phyloP scores from a whole-genome alignment of 2,888 invertebrate genomes.

The Lordiphosa fenestrarum region DNA sequence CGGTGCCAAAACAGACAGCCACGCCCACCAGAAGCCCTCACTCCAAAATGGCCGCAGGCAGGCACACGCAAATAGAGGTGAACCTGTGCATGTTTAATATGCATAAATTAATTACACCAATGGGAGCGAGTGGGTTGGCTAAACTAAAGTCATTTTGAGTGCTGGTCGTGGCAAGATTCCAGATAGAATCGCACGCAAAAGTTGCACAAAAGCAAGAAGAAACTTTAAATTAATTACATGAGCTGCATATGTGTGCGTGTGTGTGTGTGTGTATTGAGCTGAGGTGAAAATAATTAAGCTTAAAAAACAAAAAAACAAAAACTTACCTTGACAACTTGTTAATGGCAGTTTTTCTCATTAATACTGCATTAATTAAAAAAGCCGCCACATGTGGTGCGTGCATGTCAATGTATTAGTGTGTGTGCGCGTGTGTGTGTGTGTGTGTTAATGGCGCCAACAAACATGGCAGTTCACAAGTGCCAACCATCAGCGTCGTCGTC shows the following conservation, averaged over 20 bases:
- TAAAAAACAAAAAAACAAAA: constrained; percentile 30
- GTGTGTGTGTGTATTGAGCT: constrained; percentile 25
- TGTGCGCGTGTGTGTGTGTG: constrained; percentile 11
- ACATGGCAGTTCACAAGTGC: constrained; percentile 64
- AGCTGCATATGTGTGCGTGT: constrained; percentile 14
- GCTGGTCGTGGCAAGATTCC: constrained; percentile 42
- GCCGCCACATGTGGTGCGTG: constrained; percentile 35
- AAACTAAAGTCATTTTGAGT: constrained; percentile 58
- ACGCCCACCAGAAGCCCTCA: constrained; percentile 17
- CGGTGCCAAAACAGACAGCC: constrained; percentile 35
- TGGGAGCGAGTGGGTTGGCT: constrained; percentile 14
- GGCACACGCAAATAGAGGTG: constrained; percentile 35
- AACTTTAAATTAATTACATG: constrained; percentile 66
- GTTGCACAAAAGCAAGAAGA: constrained; percentile 19
- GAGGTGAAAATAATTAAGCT: constrained; percentile 63
- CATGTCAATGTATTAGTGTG: constrained; percentile 16
- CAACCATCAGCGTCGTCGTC: constrained; percentile 33
- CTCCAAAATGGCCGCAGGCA: neutral
- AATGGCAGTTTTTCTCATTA: constrained; percentile 81
- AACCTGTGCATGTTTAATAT: constrained; percentile 61
- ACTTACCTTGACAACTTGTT: constrained; percentile 81
- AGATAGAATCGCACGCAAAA: constrained; percentile 51
- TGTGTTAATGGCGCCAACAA: constrained; percentile 49
- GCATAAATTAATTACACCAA: constrained; percentile 64
- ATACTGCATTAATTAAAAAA: constrained; percentile 78